Conservation (phyloP, 2,888 invertebrate species). For the Deilephila porcellus region DNA sequence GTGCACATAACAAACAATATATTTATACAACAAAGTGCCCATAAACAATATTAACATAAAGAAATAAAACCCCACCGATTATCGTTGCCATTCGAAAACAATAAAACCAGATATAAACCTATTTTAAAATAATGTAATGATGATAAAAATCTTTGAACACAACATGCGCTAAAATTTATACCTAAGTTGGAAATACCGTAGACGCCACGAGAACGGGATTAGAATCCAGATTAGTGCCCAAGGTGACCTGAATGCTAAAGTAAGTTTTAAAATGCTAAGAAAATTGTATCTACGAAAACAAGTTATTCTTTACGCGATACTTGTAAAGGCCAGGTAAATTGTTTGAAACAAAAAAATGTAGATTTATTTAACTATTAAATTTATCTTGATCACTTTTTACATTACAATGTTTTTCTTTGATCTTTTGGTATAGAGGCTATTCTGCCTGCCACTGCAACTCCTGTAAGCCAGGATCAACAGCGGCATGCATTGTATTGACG, state of each 20-base stretch:
- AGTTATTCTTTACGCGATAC: neutral
- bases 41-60: conserved; percentile 14
- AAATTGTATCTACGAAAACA: conserved; percentile 43
- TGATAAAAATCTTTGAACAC: conserved; percentile 25
- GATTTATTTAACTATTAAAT: too few relatives aligned
- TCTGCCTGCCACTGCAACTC: too few relatives aligned
- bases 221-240: conserved; percentile 74
- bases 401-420: too few relatives aligned
- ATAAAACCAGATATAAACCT: conserved; percentile 37
- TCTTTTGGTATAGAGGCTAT: too few relatives aligned
- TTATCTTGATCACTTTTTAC: too few relatives aligned
- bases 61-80: conserved; percentile 17
- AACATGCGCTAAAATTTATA: conserved; percentile 46
- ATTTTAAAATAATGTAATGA: conserved; percentile 12
- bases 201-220: conserved; percentile 66
- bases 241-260: conserved; percentile 65
- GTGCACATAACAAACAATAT: neutral
- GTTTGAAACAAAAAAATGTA: neutral
- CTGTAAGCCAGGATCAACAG: too few relatives aligned
- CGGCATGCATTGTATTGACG: too few relatives aligned
- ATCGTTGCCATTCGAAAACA: conserved; percentile 20
- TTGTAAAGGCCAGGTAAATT: neutral
- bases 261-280: conserved; percentile 48
- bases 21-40: neutral
- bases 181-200: conserved; percentile 64